These are phyloP conservation scores for Pongo pygmaeus DNA, from an alignment of 2,113 vertebrate genomes.

Conservation along the genomic window DNA sequence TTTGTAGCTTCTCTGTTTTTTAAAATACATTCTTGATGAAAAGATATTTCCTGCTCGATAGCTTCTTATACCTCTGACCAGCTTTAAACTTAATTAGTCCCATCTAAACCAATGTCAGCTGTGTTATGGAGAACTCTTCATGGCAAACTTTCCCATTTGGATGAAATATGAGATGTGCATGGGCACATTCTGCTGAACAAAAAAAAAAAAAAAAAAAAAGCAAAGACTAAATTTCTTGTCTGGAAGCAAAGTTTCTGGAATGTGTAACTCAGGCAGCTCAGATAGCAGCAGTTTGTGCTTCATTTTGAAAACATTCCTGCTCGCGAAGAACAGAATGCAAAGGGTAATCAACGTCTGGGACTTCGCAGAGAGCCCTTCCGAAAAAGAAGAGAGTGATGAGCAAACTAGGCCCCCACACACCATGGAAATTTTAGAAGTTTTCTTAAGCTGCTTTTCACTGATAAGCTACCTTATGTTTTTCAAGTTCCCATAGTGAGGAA, in stretches of 20 bases:
- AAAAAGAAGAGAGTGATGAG: neutral
- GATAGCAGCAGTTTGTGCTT: neutral
- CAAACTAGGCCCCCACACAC: neutral
- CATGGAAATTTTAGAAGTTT: conserved; percentile 38
- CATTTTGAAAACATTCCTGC: conserved; percentile 29
- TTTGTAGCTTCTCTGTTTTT: conserved; percentile 41
- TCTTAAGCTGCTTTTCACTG: neutral
- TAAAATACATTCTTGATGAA: conserved; percentile 57
- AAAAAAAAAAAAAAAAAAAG: neutral
- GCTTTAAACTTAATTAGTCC: conserved; percentile 35
- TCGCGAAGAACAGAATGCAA: neutral
- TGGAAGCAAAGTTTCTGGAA: conserved; percentile 47
- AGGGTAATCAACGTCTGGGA: neutral
- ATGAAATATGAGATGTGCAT: conserved; percentile 22
- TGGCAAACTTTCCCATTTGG: neutral
- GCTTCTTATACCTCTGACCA: neutral
- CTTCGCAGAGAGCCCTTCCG: neutral
- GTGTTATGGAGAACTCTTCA: neutral
- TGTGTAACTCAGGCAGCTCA: conserved; percentile 22
- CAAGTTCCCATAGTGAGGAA: conserved; percentile 42
- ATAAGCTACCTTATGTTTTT: conserved; percentile 33
- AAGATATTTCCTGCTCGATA: conserved; percentile 45
- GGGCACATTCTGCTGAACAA: neutral
- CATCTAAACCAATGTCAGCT: conserved; percentile 3
- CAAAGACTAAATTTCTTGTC: conserved; percentile 11